phyloP scores from a whole-genome alignment of 2,797 vertebrate genomes.

The Galagoides demidoff region DNA sequence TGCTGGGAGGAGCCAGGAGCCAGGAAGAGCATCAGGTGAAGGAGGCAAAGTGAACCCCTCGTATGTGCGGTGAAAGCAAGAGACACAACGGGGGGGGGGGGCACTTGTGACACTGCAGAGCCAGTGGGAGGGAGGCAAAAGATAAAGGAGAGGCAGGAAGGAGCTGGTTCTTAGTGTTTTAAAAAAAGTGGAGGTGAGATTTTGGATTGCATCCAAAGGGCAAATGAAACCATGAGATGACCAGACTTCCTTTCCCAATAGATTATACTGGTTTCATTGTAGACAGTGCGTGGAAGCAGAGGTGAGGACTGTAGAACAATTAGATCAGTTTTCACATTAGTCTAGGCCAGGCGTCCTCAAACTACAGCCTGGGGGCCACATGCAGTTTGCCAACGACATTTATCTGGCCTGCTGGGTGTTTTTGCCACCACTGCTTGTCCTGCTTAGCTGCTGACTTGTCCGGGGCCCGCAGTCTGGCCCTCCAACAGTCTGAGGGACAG shows the following conservation, averaged over 20 bases:
- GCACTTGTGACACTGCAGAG: neutral
- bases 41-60: neutral
- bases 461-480: too few relatives aligned
- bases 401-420: too few relatives aligned
- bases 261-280: neutral
- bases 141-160: neutral
- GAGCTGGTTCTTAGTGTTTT: neutral
- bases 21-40: neutral
- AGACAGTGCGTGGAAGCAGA: neutral
- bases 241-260: neutral
- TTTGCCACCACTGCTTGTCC: too few relatives aligned
- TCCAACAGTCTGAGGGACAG: too few relatives aligned
- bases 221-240: neutral
- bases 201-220: neutral
- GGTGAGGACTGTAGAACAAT: neutral
- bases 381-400: too few relatives aligned
- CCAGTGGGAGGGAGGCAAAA: neutral
- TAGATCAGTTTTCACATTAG: neutral
- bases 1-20: neutral
- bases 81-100: fast-evolving
- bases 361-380: too few relatives aligned
- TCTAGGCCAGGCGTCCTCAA: neutral
- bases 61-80: neutral
- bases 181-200: neutral
- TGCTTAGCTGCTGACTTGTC: too few relatives aligned